Evolutionary conservation across 2,113 vertebrate genomes (phyloP), one percentile per base, ranked within the genome.

Genomic region (Fulmarus glacialis): DNA sequence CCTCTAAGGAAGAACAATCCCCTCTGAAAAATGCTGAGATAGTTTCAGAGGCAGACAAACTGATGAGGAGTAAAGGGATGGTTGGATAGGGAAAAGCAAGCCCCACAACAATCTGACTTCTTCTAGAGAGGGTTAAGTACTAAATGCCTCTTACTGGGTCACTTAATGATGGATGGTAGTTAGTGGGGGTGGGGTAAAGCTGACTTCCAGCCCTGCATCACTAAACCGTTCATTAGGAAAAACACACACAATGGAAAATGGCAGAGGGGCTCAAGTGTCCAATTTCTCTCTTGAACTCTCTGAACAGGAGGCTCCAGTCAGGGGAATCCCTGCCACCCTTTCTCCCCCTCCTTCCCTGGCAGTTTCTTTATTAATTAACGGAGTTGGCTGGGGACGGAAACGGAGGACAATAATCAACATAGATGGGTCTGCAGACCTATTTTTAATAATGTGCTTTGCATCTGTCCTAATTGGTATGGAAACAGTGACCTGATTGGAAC

Each of bases 401-500:
- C 68, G 73, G 93, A 97, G 97, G 98, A 98, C 98, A 98, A 98
- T 98, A 97, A 97, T 97, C 97, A 96, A 97, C 97, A 97, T 92
- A 98, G 97, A 98, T 96, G 96, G 97, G 97, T 96, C 97, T 97
- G 96, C 95, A 97, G 97, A 97, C 98, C 97, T 98, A 97, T 97
- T 98, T 98, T 98, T 98, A 98, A 98, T 98, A 97, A 97, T 96
- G 96, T 97, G 96, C 97, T 97, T 96, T 97, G 97, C 97, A 97
- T 98, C 98, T 95, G 94, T 98, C 97, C 95, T 98, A 98, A 98
- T 98, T 98, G 97, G 97, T 97, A 97, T 97, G 93, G 97, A 97
- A 98, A 98, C 97, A 97, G 97, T 98, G 98, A 98, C 98, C 97
- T 98, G 97, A 98, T 98, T 98, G 98, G 98, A 97, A 97, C 96